Percentiles rank a stretch among this genome's conserved stretches.
These are phyloP conservation scores for Heterodera carotae DNA, from an alignment of 1,140 invertebrate genomes.

Conservation along the genomic window DNA sequence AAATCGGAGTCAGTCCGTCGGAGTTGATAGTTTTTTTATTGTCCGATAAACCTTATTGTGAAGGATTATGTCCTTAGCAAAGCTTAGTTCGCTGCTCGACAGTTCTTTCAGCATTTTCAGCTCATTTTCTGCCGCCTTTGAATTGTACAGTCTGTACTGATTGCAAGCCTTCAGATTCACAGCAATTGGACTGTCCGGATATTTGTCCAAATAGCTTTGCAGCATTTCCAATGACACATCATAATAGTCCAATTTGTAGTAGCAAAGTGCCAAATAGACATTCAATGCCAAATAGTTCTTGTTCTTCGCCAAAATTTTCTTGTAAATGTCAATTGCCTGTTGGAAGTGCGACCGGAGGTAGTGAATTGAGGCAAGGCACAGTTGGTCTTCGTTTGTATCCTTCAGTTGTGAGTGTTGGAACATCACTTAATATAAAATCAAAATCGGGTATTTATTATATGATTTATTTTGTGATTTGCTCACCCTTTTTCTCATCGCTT, in stretches of 20 bases:
- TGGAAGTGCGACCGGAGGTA: constrained; percentile 93
- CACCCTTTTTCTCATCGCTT: constrained; percentile 80
- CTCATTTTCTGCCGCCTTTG: constrained; percentile 80
- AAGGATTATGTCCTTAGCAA: constrained; percentile 74
- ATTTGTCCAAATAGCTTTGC: constrained; percentile 86
- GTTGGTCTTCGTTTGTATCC: constrained; percentile 84
- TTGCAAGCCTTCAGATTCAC: constrained; percentile 91
- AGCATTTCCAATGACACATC: constrained; percentile 80
- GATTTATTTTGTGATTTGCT: constrained; percentile 67
- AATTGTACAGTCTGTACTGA: constrained; percentile 86
- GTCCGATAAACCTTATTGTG: constrained; percentile 80
- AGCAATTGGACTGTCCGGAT: constrained; percentile 88
- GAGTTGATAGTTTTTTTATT: too few relatives aligned
- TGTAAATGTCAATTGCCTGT: constrained; percentile 98
- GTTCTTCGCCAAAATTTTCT: constrained; percentile 86
- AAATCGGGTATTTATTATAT: neutral
- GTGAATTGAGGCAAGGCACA: constrained; percentile 92
- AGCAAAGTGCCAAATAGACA: constrained; percentile 94
- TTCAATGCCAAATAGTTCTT: constrained; percentile 88
- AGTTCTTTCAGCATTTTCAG: constrained; percentile 55
- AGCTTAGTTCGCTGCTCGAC: constrained; percentile 46
- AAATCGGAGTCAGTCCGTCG: too few relatives aligned
- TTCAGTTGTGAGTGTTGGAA: constrained; percentile 78
- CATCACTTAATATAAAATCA: constrained; percentile 8
- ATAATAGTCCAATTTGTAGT: constrained; percentile 89